Base-by-base conservation (phyloP, 1,140 invertebrate genomes). In the Orchesella cincta region DNA sequence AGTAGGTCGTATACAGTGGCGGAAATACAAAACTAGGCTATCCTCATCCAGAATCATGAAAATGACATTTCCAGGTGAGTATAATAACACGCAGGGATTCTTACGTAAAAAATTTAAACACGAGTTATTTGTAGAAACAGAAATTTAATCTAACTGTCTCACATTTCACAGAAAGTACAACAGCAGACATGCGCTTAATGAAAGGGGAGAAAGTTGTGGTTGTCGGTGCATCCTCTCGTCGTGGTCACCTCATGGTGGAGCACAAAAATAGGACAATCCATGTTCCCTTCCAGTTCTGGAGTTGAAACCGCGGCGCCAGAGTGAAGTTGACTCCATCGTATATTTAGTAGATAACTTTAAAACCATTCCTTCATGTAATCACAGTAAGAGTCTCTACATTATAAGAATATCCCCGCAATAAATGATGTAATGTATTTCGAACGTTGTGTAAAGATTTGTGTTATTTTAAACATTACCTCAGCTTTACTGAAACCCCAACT, bases 1-100 rank as follows among this genome's bases (percentile, higher is more conserved):
- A 93, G 93, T 82, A 89, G 95, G 79, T 90, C 93, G 0, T 97
- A 97, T 86, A 96, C 94, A 33, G 93, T 97, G 51, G 89, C 92
- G 94, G 93, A 76, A 96, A 96, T 85, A 93, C 93, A n/a, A 96
- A 96, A 87, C 85, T 97, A 75, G 91, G 93, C 78, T 97, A 96
- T 87, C 95, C 95, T 36, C 95, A 97, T 86, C 93, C 74, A 90
- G 95, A 83, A 87, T 94, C 31, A 94, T 97, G 93, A 94, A 94
- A 86, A 92, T 92, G 88, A 91, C 93, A 79, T 97, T 92, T 87
- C 92, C 92, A 85, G 91, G 91, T 91, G 86, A 85, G 82, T 76
- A 28, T n/a, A n/a, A 62, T 23, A 51, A 26, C 54, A n/a, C n/a
- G 33, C 1, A 76, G 1, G 16, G n/a, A n/a, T n/a, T 73, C 1